Conservation (phyloP, 2,888 invertebrate genomes). For the Strigamia crassipes region DNA sequence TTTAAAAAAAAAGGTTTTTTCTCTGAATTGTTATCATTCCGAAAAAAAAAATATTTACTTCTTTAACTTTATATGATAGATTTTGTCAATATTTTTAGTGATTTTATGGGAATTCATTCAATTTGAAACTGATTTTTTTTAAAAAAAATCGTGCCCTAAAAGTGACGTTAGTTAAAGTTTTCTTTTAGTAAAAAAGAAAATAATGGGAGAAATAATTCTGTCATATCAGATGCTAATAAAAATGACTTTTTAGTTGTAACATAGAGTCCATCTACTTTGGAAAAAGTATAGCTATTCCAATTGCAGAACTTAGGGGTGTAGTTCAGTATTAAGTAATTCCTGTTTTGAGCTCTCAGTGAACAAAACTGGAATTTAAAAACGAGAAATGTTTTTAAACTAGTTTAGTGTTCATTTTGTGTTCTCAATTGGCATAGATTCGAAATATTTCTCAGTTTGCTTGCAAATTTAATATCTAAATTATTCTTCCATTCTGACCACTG, state of each 20-base stretch:
- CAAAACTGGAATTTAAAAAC: constrained; percentile 1
- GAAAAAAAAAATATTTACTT: background rate
- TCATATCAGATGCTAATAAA: constrained; percentile 10
- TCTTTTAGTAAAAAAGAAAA: constrained; percentile 6
- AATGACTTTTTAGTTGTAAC: background rate
- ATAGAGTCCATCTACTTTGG: background rate
- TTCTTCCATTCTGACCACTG: background rate
- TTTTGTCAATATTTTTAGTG: background rate
- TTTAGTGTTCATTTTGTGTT: background rate
- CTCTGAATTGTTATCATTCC: background rate
- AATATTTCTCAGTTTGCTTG: background rate
- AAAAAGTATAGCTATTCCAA: background rate
- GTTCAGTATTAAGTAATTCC: background rate
- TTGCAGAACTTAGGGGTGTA: background rate
- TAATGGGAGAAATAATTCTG: background rate
- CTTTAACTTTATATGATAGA: background rate
- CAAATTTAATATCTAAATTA: background rate
- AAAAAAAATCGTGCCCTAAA: constrained; percentile 10
- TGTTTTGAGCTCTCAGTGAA: background rate
- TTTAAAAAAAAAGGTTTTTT: background rate
- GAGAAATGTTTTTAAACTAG: background rate
- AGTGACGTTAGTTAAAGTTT: background rate
- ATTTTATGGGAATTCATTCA: background rate
- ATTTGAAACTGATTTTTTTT: background rate
- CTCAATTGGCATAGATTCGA: background rate